A percentile compares a stretch with the other conserved stretches of the same genome.
phyloP scores from a whole-genome alignment of 2,113 vertebrate genomes.

The Junco hyemalis region DNA sequence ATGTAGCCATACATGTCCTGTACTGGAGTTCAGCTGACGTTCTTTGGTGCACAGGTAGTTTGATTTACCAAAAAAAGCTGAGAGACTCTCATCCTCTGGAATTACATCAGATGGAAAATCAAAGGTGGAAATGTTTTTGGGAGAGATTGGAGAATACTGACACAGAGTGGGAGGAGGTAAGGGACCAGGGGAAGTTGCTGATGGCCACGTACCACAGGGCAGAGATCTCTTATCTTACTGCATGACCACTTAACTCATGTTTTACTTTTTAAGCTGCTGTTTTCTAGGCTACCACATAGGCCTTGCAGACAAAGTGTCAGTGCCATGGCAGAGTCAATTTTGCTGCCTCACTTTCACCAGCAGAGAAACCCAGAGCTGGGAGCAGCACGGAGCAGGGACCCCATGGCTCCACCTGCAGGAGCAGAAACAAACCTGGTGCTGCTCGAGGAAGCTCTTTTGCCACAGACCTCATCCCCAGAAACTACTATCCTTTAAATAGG shows the following conservation, averaged over 20 bases:
- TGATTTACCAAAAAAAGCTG: background rate
- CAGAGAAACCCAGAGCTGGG: background rate
- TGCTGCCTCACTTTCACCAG: accelerated
- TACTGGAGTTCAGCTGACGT: background rate
- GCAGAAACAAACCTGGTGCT: background rate
- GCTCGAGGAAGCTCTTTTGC: background rate
- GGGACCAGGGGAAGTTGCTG: background rate
- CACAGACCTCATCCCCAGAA: background rate
- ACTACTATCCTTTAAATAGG: background rate
- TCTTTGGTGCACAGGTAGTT: background rate
- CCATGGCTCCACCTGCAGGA: background rate
- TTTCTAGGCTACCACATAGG: background rate
- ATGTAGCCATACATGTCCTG: accelerated
- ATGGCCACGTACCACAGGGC: accelerated
- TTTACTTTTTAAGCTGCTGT: background rate
- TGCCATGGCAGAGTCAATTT: background rate
- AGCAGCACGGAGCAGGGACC: background rate
- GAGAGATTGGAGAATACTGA: background rate
- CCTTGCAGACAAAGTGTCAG: background rate
- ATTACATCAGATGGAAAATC: background rate
- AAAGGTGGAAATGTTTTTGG: background rate
- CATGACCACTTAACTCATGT: background rate
- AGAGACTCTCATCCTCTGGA: background rate
- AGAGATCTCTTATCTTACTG: background rate
- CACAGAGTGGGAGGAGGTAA: background rate